A percentile compares a stretch with the other conserved stretches of the same genome.
Conservation (phyloP, 1,140 invertebrate genomes). For the Papilio helenus region DNA sequence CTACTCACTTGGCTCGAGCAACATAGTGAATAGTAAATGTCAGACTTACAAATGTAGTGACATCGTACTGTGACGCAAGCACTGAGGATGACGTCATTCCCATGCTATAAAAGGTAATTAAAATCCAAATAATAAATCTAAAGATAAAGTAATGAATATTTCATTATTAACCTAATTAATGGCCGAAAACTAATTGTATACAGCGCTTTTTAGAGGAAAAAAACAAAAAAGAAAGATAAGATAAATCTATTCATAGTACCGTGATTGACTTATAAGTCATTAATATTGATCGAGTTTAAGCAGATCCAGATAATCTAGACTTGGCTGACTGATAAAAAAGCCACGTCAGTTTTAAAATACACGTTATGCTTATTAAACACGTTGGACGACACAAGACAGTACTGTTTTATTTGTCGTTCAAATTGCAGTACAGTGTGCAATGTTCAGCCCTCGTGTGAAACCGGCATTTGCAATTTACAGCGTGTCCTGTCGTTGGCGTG, state of each 20-base stretch:
- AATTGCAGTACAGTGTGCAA: not conserved
- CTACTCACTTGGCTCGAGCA: not conserved
- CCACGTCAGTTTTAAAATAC: not conserved
- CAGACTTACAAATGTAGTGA: not conserved
- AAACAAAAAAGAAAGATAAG: too few relatives aligned
- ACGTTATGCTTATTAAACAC: not conserved
- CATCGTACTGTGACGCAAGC: not conserved
- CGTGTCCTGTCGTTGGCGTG: conserved; percentile 46
- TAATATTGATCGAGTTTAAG: not conserved
- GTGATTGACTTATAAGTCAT: not conserved
- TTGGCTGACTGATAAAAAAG: not conserved
- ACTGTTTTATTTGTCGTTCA: not conserved
- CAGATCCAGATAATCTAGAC: not conserved
- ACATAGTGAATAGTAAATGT: not conserved
- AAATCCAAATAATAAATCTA: not conserved
- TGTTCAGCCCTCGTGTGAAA: conserved; percentile 39
- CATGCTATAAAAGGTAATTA: not conserved
- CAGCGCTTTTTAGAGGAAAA: too few relatives aligned
- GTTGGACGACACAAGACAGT: not conserved
- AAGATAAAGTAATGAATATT: not conserved
- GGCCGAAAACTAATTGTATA: too few relatives aligned
- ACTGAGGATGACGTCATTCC: not conserved
- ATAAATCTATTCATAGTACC: not conserved
- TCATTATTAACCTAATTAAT: too few relatives aligned
- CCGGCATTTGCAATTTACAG: not conserved